A percentile compares a stretch with the other conserved stretches of the same genome.
Conservation (phyloP, 2,113 vertebrate genomes). For the Phycodurus eques region DNA sequence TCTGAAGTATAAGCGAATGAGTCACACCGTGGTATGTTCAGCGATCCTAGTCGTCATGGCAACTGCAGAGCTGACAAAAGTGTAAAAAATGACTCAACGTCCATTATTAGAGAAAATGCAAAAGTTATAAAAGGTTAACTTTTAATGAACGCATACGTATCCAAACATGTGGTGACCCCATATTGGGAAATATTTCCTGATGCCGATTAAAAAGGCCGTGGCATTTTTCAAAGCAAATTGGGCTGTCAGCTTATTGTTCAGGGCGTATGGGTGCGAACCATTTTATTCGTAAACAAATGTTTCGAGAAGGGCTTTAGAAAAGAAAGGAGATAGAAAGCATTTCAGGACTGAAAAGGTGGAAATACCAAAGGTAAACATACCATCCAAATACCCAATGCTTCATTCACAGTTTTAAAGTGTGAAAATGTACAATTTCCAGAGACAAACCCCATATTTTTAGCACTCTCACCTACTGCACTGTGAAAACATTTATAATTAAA, state of each 20-base stretch:
- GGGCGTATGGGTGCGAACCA: background rate
- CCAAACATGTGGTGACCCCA: background rate
- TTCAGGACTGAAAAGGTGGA: constrained; percentile 4
- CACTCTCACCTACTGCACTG: background rate
- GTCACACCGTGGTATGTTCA: constrained; percentile 54
- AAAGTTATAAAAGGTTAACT: background rate
- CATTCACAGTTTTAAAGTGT: constrained; percentile 2
- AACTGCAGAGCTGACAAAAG: constrained; percentile 57
- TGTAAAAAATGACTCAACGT: constrained; percentile 41
- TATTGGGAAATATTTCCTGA: background rate
- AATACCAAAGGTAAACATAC: background rate
- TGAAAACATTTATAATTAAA: constrained; percentile 10
- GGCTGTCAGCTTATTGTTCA: background rate
- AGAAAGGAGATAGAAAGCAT: constrained; percentile 4
- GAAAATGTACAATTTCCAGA: constrained; percentile 8
- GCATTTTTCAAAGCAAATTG: background rate
- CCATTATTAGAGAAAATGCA: constrained; percentile 2
- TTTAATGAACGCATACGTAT: background rate
- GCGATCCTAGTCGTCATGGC: constrained; percentile 59
- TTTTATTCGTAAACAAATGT: background rate
- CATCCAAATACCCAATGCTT: background rate
- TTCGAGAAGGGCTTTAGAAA: background rate
- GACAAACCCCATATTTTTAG: background rate
- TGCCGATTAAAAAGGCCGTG: background rate
- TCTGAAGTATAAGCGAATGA: constrained; percentile 36